Evolutionary conservation across 1,140 invertebrate species (phyloP).

Genomic region (Lordiphosa mommai): DNA sequence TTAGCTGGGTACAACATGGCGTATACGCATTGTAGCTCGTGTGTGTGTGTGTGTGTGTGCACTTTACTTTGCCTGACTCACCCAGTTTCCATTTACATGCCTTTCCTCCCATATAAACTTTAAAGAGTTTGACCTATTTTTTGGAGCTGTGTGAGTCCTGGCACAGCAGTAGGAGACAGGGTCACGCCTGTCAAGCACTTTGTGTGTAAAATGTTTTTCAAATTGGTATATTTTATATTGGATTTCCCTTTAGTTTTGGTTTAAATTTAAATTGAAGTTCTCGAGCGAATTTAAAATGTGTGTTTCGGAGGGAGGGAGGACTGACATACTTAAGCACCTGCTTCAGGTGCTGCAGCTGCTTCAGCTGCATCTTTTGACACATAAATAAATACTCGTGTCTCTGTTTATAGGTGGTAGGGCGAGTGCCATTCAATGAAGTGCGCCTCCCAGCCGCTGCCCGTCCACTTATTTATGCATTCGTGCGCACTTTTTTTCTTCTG

Average conservation of each 20-base stretch:
- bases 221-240: background rate
- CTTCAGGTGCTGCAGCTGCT: background rate
- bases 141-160: background rate
- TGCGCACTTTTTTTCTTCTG: conserved; percentile 59
- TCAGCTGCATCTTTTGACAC: background rate
- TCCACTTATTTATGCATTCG: conserved; percentile 72
- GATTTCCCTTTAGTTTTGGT: background rate
- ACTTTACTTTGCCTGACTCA: conserved; percentile 43
- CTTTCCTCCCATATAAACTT: conserved; percentile 10
- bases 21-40: conserved; percentile 68
- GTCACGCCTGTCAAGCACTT: conserved; percentile 49
- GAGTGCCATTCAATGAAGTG: conserved; percentile 73
- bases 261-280: conserved; percentile 1
- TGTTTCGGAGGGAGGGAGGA: too few relatives aligned
- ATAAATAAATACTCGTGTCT: background rate
- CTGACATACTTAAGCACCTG: conserved; percentile 25
- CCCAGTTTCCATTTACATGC: conserved; percentile 41
- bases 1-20: conserved; percentile 41
- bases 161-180: conserved; percentile 1
- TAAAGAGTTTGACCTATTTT: conserved; percentile 65
- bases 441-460: conserved; percentile 6
- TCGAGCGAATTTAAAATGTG: conserved; percentile 16
- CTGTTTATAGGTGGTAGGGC: too few relatives aligned
- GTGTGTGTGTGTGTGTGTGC: conserved; percentile 23
- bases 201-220: conserved; percentile 24